A percentile compares a stretch with the other conserved stretches of the same genome.
Evolutionary conservation across 2,888 invertebrate species (phyloP).

Genomic region (Eucriotettix oculatus): DNA sequence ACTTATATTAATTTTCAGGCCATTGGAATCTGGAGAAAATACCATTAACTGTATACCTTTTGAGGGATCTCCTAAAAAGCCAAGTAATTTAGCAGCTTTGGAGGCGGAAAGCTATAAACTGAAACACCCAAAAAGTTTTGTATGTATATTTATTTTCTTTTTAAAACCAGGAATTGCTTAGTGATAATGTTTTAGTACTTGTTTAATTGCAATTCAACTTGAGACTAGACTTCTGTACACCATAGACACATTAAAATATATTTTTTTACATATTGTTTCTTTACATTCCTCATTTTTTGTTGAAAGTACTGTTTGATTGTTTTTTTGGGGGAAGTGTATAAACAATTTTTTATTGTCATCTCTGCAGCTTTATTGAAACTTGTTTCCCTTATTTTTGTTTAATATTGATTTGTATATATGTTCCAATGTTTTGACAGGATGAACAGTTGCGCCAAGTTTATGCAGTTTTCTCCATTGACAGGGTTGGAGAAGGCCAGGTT

Average conservation of each 20-base stretch:
- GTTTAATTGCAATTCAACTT: no score
- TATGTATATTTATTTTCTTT: slow-evolving; percentile 19
- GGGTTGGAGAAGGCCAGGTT: slow-evolving; percentile 27
- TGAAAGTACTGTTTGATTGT: no score
- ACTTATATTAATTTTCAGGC: slow-evolving; percentile 20
- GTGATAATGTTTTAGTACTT: no score
- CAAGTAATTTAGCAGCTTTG: slow-evolving; percentile 49
- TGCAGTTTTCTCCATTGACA: slow-evolving; percentile 29
- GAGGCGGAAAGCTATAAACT: slow-evolving; percentile 56
- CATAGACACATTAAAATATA: no score
- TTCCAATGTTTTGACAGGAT: slow-evolving; percentile 22
- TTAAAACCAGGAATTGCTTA: no score
- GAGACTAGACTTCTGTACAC: no score
- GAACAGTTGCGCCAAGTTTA: slow-evolving; percentile 29
- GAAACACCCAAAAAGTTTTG: slow-evolving; percentile 39
- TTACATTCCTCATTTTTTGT: no score
- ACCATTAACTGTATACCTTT: slow-evolving; percentile 56
- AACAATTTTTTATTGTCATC: slow-evolving; percentile 1
- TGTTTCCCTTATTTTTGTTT: background rate
- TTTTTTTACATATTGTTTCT: no score
- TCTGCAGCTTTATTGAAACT: slow-evolving; percentile 4
- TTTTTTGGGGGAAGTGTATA: slow-evolving; percentile 2
- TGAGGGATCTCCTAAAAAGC: slow-evolving; percentile 49
- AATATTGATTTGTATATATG: slow-evolving; percentile 6
- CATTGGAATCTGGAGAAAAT: slow-evolving; percentile 60